Percentiles rank a stretch among this genome's conserved stretches.
Evolutionary conservation across 2,797 vertebrate species (phyloP).

Genomic region (Antrozous pallidus): DNA sequence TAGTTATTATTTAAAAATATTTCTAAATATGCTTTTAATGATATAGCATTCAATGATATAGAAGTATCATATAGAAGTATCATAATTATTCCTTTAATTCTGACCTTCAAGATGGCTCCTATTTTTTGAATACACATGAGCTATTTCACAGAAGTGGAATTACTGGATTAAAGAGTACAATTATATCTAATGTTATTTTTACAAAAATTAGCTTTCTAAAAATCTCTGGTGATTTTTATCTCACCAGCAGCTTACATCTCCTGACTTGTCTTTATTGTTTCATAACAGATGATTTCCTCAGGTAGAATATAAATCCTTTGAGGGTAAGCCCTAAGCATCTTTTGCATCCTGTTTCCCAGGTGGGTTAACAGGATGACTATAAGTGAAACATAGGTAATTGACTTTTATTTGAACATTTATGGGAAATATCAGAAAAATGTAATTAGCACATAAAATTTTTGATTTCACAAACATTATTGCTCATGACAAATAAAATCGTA

Average conservation of each 20-base stretch:
- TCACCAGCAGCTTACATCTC: background rate
- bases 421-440: background rate
- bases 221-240: background rate
- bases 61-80: background rate
- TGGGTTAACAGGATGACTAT: background rate
- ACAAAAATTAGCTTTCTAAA: slow-evolving; percentile 1
- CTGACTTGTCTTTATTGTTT: background rate
- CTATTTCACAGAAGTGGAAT: background rate
- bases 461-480: background rate
- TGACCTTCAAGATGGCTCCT: background rate
- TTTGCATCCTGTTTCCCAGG: background rate
- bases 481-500: background rate
- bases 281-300: background rate
- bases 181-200: background rate
- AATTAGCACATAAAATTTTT: background rate
- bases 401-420: background rate
- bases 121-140: background rate
- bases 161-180: background rate
- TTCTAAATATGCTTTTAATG: background rate
- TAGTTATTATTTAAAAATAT: background rate
- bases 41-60: background rate
- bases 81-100: background rate
- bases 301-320: background rate
- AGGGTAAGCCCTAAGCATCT: background rate
- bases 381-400: background rate